These are phyloP conservation scores for Acipenser oxyrinchus DNA, from an alignment of 2,797 vertebrate species.

Conservation along the genomic window DNA sequence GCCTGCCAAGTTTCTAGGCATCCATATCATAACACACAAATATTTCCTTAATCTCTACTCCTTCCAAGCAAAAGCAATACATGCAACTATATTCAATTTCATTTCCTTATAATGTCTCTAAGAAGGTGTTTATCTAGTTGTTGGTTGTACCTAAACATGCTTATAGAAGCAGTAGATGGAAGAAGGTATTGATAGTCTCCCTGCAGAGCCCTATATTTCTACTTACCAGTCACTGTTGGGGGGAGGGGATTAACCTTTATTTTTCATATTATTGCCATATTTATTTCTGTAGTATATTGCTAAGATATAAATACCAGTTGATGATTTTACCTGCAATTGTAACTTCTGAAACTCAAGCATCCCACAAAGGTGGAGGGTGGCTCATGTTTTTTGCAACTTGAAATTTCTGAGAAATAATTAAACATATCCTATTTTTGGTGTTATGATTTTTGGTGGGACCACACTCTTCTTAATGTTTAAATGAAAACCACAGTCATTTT, in stretches of 20 bases:
- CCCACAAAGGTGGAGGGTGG: too few relatives aligned
- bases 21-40: constrained; percentile 22
- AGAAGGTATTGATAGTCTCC: constrained; percentile 19
- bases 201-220: constrained; percentile 18
- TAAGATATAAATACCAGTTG: too few relatives aligned
- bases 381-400: too few relatives aligned
- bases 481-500: too few relatives aligned
- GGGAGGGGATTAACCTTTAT: constrained; percentile 15
- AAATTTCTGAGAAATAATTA: too few relatives aligned
- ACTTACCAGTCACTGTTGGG: constrained; percentile 15
- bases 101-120: constrained; percentile 26
- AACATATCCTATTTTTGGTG: too few relatives aligned
- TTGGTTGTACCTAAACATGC: constrained; percentile 28
- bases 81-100: constrained; percentile 35
- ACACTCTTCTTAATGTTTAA: too few relatives aligned
- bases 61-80: constrained; percentile 22
- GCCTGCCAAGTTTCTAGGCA: constrained; percentile 26
- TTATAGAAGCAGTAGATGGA: constrained; percentile 14
- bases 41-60: constrained; percentile 10
- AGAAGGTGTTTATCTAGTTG: constrained; percentile 27
- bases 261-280: too few relatives aligned
- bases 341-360: too few relatives aligned
- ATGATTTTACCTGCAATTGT: too few relatives aligned
- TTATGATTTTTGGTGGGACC: too few relatives aligned
- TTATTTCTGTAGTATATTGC: too few relatives aligned